phyloP scores from a whole-genome alignment of 2,888 invertebrate species.

The Pasiphila rectangulata region DNA sequence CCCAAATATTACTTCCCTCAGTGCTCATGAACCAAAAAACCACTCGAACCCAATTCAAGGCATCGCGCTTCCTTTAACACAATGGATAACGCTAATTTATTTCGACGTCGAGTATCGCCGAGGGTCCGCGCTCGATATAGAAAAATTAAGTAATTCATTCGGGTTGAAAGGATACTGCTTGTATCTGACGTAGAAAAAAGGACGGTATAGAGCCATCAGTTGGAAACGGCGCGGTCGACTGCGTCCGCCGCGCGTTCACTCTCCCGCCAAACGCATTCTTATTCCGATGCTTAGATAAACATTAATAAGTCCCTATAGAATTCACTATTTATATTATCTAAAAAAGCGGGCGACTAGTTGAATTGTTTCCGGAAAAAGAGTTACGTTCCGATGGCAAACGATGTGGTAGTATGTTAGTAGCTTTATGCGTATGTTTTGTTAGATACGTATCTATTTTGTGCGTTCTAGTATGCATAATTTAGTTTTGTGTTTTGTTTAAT shows the following conservation, averaged over 20 bases:
- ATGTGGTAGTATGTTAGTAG: slow-evolving; percentile 67
- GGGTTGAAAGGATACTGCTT: slow-evolving; percentile 73
- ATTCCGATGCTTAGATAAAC: slow-evolving; percentile 77
- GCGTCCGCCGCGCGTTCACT: slow-evolving; percentile 56
- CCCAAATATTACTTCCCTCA: slow-evolving; percentile 45
- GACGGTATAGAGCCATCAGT: slow-evolving; percentile 64
- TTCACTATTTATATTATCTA: slow-evolving; percentile 54
- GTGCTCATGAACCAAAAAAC: slow-evolving; percentile 50
- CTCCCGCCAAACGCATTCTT: slow-evolving; percentile 61
- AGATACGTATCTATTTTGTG: slow-evolving; percentile 59
- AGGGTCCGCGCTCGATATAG: slow-evolving; percentile 61
- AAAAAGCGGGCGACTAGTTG: slow-evolving; percentile 63
- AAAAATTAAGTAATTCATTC: slow-evolving; percentile 79
- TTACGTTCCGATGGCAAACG: slow-evolving; percentile 48
- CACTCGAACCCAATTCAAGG: slow-evolving; percentile 55
- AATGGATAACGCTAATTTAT: slow-evolving; percentile 70
- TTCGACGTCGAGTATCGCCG: slow-evolving; percentile 61
- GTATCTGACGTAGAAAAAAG: slow-evolving; percentile 73
- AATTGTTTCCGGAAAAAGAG: slow-evolving; percentile 73
- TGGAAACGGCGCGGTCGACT: slow-evolving; percentile 65
- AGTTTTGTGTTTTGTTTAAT: slow-evolving; percentile 48
- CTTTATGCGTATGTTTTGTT: slow-evolving; percentile 58
- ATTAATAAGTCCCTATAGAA: slow-evolving; percentile 61
- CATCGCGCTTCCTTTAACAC: slow-evolving; percentile 51
- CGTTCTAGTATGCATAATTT: slow-evolving; percentile 50